Evolutionary conservation across 2,797 vertebrate species (phyloP), one percentile per base, ranked within the genome.

Genomic region (Orientallactaga sibirica): DNA sequence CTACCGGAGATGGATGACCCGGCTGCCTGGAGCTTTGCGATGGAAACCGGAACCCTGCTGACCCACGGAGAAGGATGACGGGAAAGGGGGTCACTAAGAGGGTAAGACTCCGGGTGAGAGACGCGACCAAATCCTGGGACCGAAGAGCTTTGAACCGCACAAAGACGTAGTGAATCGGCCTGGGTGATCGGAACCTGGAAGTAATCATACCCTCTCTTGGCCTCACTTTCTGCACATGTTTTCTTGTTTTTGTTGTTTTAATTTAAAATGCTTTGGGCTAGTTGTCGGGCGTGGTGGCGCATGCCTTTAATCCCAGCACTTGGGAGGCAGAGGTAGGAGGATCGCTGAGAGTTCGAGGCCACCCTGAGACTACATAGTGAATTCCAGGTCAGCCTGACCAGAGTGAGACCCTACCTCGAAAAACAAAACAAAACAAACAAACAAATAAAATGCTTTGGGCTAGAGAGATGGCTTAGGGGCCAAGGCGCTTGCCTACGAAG

Each of bases 181-280:
- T 20, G 14, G 11, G 27, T 91, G 55, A 52, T 58, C 55, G 24
- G 73, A 74, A 91, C n/a, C 76, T 37, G 7, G 25, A 81, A 80
- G 22, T 62, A 76, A 29, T 29, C 41, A 78, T 68, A 66, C 3
- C 3, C 43, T 78, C 48, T 64, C 43, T 68, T 62, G 84, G 37
- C 25, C 81, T 93, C 77, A 78, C 41, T 94, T 91, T 92, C 37
- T 74, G 70, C 37, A 16, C 41, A 64, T 64, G 22, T 58, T 66
- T 62, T 64, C 16, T n/a, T 20, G 37, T 27, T n/a, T 74, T 71
- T 62, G 18, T 64, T 43, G 24, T 62, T 41, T 74, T 62, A 48
- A 48, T 48, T 48, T 48, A 48, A 9, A 58, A 58, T 58, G 55
- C 55, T 58, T 58, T 58, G 55, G 55, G 55, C 55, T 58, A 16